A percentile compares a stretch with the other conserved stretches of the same genome.
Conservation (phyloP, 2,797 vertebrate genomes). For the Hyperoplus lanceolatus region DNA sequence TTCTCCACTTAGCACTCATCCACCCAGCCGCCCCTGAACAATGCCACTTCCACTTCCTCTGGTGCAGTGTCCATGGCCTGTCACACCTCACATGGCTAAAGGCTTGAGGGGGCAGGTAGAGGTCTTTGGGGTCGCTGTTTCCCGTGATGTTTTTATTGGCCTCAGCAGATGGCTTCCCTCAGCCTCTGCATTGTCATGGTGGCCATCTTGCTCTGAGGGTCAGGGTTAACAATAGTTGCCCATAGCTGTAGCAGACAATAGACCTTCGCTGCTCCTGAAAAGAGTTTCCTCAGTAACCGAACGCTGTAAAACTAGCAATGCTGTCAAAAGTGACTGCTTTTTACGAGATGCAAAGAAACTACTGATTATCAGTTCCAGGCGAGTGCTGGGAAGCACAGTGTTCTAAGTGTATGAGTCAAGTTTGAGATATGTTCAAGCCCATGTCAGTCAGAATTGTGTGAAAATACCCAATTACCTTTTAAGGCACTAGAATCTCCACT, state of each 20-base stretch:
- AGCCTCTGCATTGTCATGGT: conserved; percentile 72
- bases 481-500: conserved; percentile 36
- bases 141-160: conserved; percentile 84
- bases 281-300: conserved; percentile 66
- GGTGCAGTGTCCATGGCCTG: conserved; percentile 27
- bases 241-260: conserved; percentile 76
- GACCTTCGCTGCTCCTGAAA: conserved; percentile 51
- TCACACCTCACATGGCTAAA: conserved; percentile 60
- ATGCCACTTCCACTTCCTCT: conserved; percentile 62
- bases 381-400: conserved; percentile 8
- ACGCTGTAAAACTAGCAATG: conserved; percentile 66
- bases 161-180: conserved; percentile 84
- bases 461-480: conserved; percentile 60
- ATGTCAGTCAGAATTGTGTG: conserved; percentile 36
- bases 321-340: conserved; percentile 70
- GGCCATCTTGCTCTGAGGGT: conserved; percentile 75
- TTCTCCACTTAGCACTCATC: conserved; percentile 24
- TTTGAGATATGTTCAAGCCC: conserved; percentile 32
- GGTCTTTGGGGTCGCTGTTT: conserved; percentile 69
- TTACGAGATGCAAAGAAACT: conserved; percentile 51
- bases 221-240: conserved; percentile 78
- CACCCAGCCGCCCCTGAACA: conserved; percentile 44
- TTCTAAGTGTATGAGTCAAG: conserved; percentile 33
- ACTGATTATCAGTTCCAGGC: conserved; percentile 49
- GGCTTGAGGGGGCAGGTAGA: conserved; percentile 63